Conservation (phyloP, 2,888 invertebrate species). For the Scrobipalpa costella region DNA sequence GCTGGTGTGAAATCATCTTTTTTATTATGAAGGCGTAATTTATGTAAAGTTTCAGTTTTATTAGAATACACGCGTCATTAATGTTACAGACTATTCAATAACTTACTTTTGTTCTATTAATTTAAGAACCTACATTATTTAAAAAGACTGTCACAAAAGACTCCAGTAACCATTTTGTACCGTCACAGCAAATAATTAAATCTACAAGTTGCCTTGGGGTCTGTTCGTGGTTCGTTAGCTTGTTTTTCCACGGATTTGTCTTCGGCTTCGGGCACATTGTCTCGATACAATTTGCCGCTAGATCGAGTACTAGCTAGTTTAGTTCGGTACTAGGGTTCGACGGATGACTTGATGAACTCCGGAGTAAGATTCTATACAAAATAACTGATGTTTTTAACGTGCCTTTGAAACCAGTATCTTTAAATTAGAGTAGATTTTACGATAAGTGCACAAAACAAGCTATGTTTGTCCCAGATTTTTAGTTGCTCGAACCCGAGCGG, state of each 20-base stretch:
- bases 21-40: too few species aligned
- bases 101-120: too few species aligned
- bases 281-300: constrained; percentile 19
- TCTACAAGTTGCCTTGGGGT: background rate
- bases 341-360: background rate
- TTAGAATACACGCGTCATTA: too few species aligned
- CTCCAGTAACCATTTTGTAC: background rate
- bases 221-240: constrained; percentile 1
- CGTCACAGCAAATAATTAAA: constrained; percentile 22
- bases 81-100: too few species aligned
- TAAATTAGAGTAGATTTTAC: too few species aligned
- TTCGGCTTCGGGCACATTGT: background rate
- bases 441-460: too few species aligned
- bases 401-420: too few species aligned
- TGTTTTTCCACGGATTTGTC: background rate
- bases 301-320: constrained; percentile 17
- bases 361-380: background rate
- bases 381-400: too few species aligned
- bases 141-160: background rate
- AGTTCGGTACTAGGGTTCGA: background rate
- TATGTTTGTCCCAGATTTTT: too few species aligned
- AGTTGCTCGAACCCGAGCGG: too few species aligned
- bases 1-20: too few species aligned
- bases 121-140: background rate
- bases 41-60: too few species aligned